Evolutionary conservation across 2,797 vertebrate species (phyloP), one percentile per base, ranked within the genome.

Genomic region (Cuniculus paca): DNA sequence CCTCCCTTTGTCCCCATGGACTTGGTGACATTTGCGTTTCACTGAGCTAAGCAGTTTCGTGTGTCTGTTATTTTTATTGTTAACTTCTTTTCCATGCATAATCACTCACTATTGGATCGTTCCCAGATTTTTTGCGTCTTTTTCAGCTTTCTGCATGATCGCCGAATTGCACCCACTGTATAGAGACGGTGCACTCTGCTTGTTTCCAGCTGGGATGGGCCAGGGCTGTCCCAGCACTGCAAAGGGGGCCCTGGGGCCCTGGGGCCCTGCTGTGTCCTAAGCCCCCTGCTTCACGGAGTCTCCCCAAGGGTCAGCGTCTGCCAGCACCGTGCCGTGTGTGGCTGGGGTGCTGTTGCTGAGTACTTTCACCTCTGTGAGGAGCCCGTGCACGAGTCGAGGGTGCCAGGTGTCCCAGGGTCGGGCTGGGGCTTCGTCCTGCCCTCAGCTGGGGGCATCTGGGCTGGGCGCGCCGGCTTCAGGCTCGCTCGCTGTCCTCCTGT

Each of bases 101-200:
- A n/a, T 50, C 48, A 88, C n/a, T 81, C 74, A 56, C 20, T 79
- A 65, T 31, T 93, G 42, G 42, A 26, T 82, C 88, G 74, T 88
- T 90, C 74, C 85, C 45, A 8, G 61, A 77, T 17, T 83, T 91
- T 90, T 94, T 17, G 88, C 79, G 22, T 45, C 6, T 50, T 94
- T 95, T 90, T 92, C 88, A 94, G n/a, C 10, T 80, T 31, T 83
- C 34, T 92, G 13, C 31, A 58, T 79, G 82, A 52, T 36, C 56
- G 5, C n/a, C 77, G 54, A 95, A 60, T 94, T 79, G 70, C 89
- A 72, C 9, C 48, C 36, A 80, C 16, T 75, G 14, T 80, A 13
- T 9, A 83, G 36, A 60, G 78, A 14, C 12, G 42, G 72, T 56
- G 20, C 68, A 28, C 13, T 4, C 34, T 5, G 16, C 34, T 70